These are phyloP conservation scores for Chelon auratus DNA, from an alignment of 2,797 vertebrate species.

Conservation along the genomic window DNA sequence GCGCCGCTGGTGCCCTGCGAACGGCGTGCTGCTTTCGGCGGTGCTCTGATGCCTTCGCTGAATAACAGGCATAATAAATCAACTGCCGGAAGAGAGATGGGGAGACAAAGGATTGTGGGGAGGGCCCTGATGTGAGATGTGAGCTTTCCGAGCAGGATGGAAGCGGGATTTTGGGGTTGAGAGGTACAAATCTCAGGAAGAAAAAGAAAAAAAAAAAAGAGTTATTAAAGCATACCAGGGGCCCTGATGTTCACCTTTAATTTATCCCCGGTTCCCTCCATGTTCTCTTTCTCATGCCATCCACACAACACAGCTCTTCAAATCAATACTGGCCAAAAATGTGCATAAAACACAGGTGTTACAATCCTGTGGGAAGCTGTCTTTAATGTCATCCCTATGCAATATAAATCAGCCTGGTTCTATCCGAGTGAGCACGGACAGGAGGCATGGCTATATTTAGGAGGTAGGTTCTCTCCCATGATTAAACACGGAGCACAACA, in stretches of 20 bases:
- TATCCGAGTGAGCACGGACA: constrained; percentile 14
- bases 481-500: constrained; percentile 57
- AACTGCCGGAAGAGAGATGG: constrained; percentile 46
- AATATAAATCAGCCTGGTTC: constrained; percentile 54
- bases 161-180: constrained; percentile 21
- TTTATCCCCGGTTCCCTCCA: constrained; percentile 8
- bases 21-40: constrained; percentile 45
- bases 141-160: constrained; percentile 28
- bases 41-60: constrained; percentile 49
- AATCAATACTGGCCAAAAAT: constrained; percentile 3
- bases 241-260: constrained; percentile 6
- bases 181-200: constrained; percentile 23
- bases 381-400: constrained; percentile 53
- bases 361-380: constrained; percentile 9
- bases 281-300: constrained; percentile 12
- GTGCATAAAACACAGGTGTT: constrained; percentile 18
- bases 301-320: constrained; percentile 1
- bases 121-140: constrained; percentile 1
- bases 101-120: constrained; percentile 9
- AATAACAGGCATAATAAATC: constrained; percentile 69
- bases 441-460: constrained; percentile 55
- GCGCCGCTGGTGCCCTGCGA: constrained; percentile 62
- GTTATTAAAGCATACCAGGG: not conserved
- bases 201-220: not conserved
- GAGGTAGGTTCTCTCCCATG: constrained; percentile 25